A percentile compares a stretch with the other conserved stretches of the same genome.
These are phyloP conservation scores for Tetragonula carbonaria DNA, from an alignment of 2,888 invertebrate genomes.

Conservation along the genomic window DNA sequence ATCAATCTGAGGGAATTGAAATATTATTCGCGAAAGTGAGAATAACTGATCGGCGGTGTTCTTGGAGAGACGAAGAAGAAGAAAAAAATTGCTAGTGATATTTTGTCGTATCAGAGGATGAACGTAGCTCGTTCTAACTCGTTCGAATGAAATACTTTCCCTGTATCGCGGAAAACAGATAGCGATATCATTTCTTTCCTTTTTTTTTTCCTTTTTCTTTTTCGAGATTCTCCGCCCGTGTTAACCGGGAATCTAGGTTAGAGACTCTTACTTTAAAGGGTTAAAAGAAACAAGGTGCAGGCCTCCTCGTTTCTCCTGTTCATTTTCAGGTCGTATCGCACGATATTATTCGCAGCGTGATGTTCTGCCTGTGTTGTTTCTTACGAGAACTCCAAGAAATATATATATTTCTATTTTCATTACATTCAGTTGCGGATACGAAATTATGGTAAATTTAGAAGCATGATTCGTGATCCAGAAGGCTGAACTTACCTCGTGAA, in stretches of 20 bases:
- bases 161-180: neutral
- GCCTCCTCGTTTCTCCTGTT: too few species aligned
- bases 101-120: neutral
- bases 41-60: neutral
- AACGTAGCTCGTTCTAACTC: neutral
- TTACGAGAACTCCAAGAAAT: neutral
- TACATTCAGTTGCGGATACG: too few species aligned
- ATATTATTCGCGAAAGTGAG: too few species aligned
- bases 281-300: neutral
- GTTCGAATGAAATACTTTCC: neutral
- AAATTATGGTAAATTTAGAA: too few species aligned
- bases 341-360: neutral
- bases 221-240: neutral
- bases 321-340: too few species aligned
- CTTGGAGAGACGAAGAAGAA: neutral
- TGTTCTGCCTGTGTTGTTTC: neutral
- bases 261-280: constrained; percentile 22
- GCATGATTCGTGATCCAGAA: too few species aligned
- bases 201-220: neutral
- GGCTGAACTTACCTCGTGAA: too few species aligned
- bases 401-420: neutral
- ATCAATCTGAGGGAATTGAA: too few species aligned
- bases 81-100: neutral
- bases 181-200: neutral
- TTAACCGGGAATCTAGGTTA: constrained; percentile 26